Evolutionary conservation across 2,888 invertebrate species (phyloP), one percentile per base, ranked within the genome.

Genomic region (Phengaris arion): DNA sequence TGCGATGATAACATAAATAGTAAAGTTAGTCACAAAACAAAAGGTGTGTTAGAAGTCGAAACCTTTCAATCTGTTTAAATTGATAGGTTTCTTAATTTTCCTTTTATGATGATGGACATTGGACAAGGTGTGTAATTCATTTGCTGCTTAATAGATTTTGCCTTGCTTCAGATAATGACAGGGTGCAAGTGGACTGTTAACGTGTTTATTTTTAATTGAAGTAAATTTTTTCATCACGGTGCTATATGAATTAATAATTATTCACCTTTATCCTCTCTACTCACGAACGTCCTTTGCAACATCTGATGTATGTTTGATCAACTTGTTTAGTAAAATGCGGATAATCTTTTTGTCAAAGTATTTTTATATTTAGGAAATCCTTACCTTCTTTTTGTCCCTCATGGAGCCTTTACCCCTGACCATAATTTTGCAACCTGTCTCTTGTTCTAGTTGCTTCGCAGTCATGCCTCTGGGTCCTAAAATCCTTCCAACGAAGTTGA

Each of bases 371-470:
- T 48, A 77, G 75, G 68, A 78, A 74, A 75, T 94, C 12, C 10
- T 94, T 95, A 99, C 99, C 98, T 99, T 99, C 94, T 98, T 98
- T 95, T 99, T 99, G 93, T 99, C 99, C 92, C 99, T 95, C 99
- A 99, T 99, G 78, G 99, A 99, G 80, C 99, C 99, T 94, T 98
- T 98, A 89, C 99, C 99, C 94, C 99, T 96, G 86, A 99, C 99
- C 99, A 99, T 99, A 87, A 99, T 99, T 96, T 99, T 99, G 94
- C 99, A 99, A 84, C 99, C 99, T 85, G 99, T 99, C 95, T 99
- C 99, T 94, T 99, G 98, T 94, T 99, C 99, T 91, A 99, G 94
- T 95, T 99, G 99, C 94, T 99, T 99, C 75, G 99, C 99, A 81
- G 99, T 99, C 99, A 99, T 99, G 83, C 99, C 99, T 85, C 99